A percentile compares a stretch with the other conserved stretches of the same genome.
Conservation (phyloP, 2,113 vertebrate genomes). For the Turdus rufiventris region DNA sequence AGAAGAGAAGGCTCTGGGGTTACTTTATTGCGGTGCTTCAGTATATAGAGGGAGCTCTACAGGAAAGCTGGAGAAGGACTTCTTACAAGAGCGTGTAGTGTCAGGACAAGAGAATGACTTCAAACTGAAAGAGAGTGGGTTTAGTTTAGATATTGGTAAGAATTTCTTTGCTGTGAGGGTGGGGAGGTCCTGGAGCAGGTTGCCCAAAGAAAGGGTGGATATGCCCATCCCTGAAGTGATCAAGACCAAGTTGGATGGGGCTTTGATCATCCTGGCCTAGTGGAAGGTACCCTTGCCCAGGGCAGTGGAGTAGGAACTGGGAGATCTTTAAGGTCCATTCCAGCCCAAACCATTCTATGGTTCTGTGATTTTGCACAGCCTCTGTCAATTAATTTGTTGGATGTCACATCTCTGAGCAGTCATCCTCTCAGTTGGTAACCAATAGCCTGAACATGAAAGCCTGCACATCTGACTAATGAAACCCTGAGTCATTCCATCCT, state of each 20-base stretch:
- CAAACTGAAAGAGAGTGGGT: neutral
- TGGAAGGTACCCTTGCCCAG: neutral
- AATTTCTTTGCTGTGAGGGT: neutral
- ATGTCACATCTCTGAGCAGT: neutral
- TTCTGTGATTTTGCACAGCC: neutral
- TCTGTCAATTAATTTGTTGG: neutral
- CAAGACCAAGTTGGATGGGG: neutral
- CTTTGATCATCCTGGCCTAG: neutral
- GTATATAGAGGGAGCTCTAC: neutral
- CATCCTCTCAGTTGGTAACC: neutral
- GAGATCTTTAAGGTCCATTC: neutral
- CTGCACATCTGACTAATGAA: neutral
- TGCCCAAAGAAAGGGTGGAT: neutral
- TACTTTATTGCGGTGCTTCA: neutral
- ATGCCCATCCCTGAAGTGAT: neutral
- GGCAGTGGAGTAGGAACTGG: neutral
- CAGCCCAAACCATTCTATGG: neutral
- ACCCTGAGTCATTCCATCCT: constrained; percentile 4
- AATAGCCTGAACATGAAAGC: constrained; percentile 2
- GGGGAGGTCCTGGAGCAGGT: neutral
- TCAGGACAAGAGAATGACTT: neutral
- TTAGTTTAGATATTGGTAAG: neutral
- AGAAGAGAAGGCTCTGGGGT: neutral
- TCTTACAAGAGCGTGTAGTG: neutral
- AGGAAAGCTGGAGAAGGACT: neutral